Conservation (phyloP, 2,797 vertebrate genomes). For the Glossophaga mutica region DNA sequence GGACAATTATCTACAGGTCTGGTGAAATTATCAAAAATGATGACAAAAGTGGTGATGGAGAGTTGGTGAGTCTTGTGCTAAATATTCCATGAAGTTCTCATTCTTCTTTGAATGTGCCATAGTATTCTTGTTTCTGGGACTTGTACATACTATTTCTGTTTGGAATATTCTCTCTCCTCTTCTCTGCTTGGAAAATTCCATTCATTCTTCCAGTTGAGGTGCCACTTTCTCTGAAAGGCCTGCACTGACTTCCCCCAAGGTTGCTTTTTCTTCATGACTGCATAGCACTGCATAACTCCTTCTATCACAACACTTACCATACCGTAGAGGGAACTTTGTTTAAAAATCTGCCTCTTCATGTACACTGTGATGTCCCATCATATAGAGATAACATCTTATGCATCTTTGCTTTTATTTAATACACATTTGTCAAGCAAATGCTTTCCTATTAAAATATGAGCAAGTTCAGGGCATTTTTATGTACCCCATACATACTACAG, state of each 20-base stretch:
- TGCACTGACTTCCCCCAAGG: not conserved
- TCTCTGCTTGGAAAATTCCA: not conserved
- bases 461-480: not conserved
- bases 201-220: slow-evolving; percentile 30
- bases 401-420: not conserved
- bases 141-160: not conserved
- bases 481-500: not conserved
- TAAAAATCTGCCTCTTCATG: not conserved
- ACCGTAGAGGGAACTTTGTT: not conserved
- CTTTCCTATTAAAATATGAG: slow-evolving; percentile 16
- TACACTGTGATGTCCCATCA: not conserved
- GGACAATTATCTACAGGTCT: not conserved
- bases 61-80: not conserved
- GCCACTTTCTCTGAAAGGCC: slow-evolving; percentile 5
- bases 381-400: not conserved
- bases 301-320: not conserved
- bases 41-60: rapidly evolving
- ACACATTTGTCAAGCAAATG: not conserved
- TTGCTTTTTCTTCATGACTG: not conserved
- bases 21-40: not conserved
- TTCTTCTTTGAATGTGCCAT: not conserved
- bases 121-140: not conserved
- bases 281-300: not conserved
- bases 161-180: not conserved
- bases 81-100: not conserved